A percentile compares a stretch with the other conserved stretches of the same genome.
phyloP scores from a whole-genome alignment of 1,140 invertebrate genomes.

The Drosophila biarmipes region DNA sequence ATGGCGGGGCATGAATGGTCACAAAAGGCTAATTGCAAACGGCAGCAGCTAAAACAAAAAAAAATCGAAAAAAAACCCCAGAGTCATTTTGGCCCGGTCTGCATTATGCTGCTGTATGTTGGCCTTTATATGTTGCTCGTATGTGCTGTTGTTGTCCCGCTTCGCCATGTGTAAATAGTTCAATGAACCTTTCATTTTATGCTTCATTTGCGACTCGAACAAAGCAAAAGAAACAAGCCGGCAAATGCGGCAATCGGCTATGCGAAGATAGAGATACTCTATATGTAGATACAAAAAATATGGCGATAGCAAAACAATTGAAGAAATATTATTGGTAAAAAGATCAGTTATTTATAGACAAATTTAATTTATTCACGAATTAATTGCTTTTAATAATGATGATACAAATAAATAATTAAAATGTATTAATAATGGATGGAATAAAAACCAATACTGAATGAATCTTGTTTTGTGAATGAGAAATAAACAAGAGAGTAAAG shows the following conservation, averaged over 20 bases:
- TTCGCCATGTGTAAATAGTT: constrained; percentile 70
- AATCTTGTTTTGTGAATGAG: no score
- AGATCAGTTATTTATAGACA: no score
- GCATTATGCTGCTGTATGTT: constrained; percentile 60
- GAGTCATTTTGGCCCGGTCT: constrained; percentile 64
- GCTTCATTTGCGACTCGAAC: constrained; percentile 72
- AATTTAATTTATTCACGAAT: no score
- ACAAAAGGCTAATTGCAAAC: constrained; percentile 68
- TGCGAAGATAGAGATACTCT: constrained; percentile 12
- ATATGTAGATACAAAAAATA: background rate
- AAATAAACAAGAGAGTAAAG: no score
- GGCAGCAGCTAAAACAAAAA: background rate
- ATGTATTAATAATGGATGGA: no score
- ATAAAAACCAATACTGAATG: no score
- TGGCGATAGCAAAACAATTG: background rate
- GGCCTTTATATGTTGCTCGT: constrained; percentile 21
- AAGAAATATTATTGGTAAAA: no score
- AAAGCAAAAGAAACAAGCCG: constrained; percentile 39
- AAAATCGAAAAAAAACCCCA: constrained; percentile 1
- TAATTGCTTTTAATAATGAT: no score
- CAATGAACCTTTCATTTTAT: constrained; percentile 67
- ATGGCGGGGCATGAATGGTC: constrained; percentile 18
- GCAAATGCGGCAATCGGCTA: constrained; percentile 8
- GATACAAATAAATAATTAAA: no score
- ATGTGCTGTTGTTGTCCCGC: constrained; percentile 6